Evolutionary conservation across 2,113 vertebrate genomes (phyloP).

Genomic region (Actinemys pallida): DNA sequence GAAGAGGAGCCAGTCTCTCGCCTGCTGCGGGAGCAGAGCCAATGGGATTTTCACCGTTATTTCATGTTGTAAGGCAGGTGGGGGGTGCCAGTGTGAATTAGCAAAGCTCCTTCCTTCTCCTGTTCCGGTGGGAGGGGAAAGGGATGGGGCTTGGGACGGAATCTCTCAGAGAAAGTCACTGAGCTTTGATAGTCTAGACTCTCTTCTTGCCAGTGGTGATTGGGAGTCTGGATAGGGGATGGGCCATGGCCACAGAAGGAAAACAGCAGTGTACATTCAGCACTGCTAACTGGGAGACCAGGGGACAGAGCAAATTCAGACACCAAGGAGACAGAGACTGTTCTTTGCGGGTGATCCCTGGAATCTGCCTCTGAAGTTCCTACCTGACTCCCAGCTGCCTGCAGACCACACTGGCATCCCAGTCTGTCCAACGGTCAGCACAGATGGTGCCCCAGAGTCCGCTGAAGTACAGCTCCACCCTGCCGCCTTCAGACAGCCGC

Average conservation of each 20-base stretch:
- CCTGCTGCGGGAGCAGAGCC: neutral
- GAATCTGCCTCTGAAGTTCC: neutral
- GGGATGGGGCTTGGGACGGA: neutral
- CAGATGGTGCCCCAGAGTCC: conserved; percentile 91
- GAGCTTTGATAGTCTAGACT: neutral
- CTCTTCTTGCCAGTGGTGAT: neutral
- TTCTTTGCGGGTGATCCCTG: rapidly evolving
- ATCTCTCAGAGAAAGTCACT: neutral
- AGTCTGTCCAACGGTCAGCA: conserved; percentile 88
- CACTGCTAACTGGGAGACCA: neutral
- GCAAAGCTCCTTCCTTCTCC: neutral
- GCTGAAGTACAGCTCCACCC: conserved; percentile 86
- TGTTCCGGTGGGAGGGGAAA: neutral
- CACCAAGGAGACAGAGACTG: neutral
- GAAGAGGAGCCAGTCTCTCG: neutral
- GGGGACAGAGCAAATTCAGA: neutral
- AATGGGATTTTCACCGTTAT: rapidly evolving
- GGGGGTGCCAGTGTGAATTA: neutral
- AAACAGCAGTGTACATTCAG: neutral
- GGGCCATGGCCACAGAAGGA: neutral
- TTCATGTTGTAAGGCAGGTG: neutral
- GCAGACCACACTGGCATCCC: conserved; percentile 91
- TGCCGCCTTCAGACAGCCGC: conserved; percentile 83
- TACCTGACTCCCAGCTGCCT: conserved; percentile 90
- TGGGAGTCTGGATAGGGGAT: neutral